Evolutionary conservation across 2,888 invertebrate species (phyloP).

Genomic region (Mactromeris polynyma): DNA sequence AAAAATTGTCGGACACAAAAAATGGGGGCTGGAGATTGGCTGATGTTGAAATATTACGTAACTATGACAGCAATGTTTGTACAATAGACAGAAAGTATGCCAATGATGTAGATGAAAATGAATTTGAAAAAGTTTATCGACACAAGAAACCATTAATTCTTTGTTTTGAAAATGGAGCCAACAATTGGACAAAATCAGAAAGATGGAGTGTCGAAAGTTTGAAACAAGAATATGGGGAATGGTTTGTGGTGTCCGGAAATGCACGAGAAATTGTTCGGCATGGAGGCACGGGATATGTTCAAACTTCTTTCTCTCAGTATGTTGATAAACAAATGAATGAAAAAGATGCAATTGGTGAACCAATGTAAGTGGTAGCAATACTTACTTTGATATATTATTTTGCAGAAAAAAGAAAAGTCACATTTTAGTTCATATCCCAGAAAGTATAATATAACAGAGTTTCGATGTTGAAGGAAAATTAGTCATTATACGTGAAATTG

Average conservation of each 20-base stretch:
- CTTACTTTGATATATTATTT: no score
- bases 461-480: no score
- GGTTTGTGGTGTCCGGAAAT: constrained; percentile 78
- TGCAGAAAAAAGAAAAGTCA: no score
- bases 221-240: constrained; percentile 78
- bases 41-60: constrained; percentile 57
- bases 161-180: constrained; percentile 79
- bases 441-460: no score
- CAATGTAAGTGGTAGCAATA: constrained; percentile 75
- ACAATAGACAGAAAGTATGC: constrained; percentile 74
- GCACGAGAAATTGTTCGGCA: constrained; percentile 82
- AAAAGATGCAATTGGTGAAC: constrained; percentile 70
- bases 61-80: constrained; percentile 73
- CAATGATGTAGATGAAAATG: constrained; percentile 69
- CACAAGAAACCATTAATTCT: constrained; percentile 81
- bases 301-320: constrained; percentile 77
- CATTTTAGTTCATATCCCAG: no score
- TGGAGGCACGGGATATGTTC: constrained; percentile 80
- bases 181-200: constrained; percentile 80
- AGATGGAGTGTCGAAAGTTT: constrained; percentile 77
- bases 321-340: constrained; percentile 73
- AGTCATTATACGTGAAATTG: no score
- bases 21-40: constrained; percentile 78
- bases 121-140: constrained; percentile 79
- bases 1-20: neutral